phyloP scores from a whole-genome alignment of 2,113 vertebrate species.

The Pyxicephalus adspersus region DNA sequence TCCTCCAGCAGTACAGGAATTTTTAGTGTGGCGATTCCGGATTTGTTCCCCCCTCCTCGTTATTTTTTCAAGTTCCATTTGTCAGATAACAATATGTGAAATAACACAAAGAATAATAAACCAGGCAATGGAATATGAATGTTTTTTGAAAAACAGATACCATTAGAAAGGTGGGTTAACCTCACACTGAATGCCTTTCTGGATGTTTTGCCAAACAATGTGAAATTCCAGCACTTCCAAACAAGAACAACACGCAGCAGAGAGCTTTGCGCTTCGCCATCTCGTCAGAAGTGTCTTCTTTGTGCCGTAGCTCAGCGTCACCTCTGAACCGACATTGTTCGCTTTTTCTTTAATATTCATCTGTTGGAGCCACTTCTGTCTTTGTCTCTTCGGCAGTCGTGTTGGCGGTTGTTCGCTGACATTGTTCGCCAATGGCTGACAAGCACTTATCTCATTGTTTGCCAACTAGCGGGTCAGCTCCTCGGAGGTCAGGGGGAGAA shows the following conservation, averaged over 20 bases:
- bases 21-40: no score
- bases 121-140: no score
- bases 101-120: no score
- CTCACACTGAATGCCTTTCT: no score
- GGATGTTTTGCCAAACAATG: no score
- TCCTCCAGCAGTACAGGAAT: no score
- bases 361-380: background rate
- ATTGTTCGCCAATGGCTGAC: background rate
- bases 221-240: no score
- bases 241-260: background rate
- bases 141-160: no score
- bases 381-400: background rate
- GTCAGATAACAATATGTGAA: no score
- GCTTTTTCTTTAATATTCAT: background rate
- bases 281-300: background rate
- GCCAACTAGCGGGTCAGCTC: background rate
- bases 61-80: no score
- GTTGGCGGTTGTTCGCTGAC: background rate
- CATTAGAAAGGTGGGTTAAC: no score
- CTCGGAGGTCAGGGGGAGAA: background rate
- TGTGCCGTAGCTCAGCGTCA: background rate
- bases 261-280: background rate
- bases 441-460: background rate
- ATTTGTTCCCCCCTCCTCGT: no score
- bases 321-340: constrained; percentile 8